Evolutionary conservation across 1,140 invertebrate genomes (phyloP).

Genomic region (Drosophila biarmipes): DNA sequence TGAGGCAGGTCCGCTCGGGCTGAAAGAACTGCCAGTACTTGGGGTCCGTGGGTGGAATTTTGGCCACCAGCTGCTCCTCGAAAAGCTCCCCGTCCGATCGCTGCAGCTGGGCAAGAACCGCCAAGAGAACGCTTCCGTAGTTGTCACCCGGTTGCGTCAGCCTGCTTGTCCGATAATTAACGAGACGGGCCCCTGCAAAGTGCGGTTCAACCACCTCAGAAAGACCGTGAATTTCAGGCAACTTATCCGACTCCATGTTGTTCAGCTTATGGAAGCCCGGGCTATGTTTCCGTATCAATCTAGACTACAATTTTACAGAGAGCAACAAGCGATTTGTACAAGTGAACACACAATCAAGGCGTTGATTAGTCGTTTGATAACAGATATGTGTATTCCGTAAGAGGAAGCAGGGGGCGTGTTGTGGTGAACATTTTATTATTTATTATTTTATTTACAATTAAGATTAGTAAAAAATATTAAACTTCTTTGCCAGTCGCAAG

Average conservation of each 20-base stretch:
- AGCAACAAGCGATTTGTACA: not conserved
- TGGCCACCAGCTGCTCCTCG: slow-evolving; percentile 85
- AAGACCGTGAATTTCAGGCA: slow-evolving; percentile 55
- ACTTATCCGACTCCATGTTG: slow-evolving; percentile 40
- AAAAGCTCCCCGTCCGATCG: not conserved
- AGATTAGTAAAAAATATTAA: slow-evolving; percentile 63
- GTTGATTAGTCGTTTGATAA: slow-evolving; percentile 39
- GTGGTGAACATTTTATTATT: slow-evolving; percentile 2
- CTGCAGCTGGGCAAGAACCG: slow-evolving; percentile 65
- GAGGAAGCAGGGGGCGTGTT: not conserved
- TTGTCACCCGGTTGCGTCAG: slow-evolving; percentile 87
- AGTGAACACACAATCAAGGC: slow-evolving; percentile 1
- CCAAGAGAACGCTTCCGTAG: slow-evolving; percentile 86
- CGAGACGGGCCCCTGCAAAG: slow-evolving; percentile 37
- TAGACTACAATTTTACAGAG: slow-evolving; percentile 9
- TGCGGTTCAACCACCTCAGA: slow-evolving; percentile 52
- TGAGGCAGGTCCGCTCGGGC: slow-evolving; percentile 86
- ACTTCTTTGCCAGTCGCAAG: slow-evolving; percentile 62
- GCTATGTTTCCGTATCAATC: not conserved
- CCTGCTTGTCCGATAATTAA: slow-evolving; percentile 39
- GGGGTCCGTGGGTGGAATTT: slow-evolving; percentile 86
- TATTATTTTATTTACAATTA: not conserved
- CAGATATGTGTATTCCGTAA: not conserved
- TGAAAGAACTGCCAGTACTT: slow-evolving; percentile 86
- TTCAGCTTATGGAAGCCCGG: not conserved